Percentiles rank a stretch among this genome's conserved stretches.
These are phyloP conservation scores for Gambusia affinis DNA, from an alignment of 2,113 vertebrate species.

Conservation along the genomic window DNA sequence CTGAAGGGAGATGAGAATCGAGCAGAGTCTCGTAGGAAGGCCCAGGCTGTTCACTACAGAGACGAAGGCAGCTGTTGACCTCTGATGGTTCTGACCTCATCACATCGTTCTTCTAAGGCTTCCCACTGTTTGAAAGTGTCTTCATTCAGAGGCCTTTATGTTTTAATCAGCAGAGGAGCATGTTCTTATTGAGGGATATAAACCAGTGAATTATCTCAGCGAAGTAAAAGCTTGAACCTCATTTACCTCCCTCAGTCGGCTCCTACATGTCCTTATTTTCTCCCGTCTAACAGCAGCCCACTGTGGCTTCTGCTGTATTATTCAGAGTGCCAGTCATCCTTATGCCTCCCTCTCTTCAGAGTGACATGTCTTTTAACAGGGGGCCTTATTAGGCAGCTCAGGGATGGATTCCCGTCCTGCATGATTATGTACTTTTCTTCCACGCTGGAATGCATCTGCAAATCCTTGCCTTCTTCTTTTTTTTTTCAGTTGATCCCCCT, in stretches of 20 bases:
- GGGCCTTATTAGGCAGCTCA: conserved; percentile 59
- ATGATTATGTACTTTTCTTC: conserved; percentile 31
- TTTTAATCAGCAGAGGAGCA: conserved; percentile 1
- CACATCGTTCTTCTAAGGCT: background rate
- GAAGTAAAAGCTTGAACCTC: conserved; percentile 19
- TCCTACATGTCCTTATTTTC: conserved; percentile 38
- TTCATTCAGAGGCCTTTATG: conserved; percentile 1
- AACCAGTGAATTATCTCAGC: conserved; percentile 23
- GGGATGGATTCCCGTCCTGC: conserved; percentile 29
- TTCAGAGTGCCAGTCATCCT: conserved; percentile 57
- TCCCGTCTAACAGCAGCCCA: conserved; percentile 13
- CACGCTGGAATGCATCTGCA: conserved; percentile 33
- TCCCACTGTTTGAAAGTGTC: background rate
- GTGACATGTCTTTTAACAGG: conserved; percentile 58
- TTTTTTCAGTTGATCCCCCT: background rate
- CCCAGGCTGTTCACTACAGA: too few species aligned
- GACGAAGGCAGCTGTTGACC: too few species aligned
- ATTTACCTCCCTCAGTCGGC: conserved; percentile 20
- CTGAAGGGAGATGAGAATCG: too few species aligned
- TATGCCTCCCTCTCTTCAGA: conserved; percentile 35
- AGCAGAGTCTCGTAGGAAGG: too few species aligned
- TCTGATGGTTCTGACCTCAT: background rate
- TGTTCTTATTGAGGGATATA: conserved; percentile 13
- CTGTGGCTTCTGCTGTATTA: conserved; percentile 51
- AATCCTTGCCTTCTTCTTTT: conserved; percentile 5